Conservation (phyloP, 1,140 invertebrate genomes). For the Bombus soroeensis region DNA sequence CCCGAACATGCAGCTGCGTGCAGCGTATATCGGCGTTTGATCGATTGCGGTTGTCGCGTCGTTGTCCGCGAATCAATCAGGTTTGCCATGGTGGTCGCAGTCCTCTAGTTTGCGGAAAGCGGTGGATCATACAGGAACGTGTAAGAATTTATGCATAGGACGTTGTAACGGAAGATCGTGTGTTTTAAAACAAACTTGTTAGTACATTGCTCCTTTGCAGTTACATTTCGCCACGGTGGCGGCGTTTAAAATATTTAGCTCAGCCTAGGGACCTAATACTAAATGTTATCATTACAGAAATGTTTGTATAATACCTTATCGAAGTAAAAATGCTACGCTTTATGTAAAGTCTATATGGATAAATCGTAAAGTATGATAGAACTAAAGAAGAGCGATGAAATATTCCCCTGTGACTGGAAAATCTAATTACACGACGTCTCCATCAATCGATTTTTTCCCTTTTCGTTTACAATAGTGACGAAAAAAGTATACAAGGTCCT, state of each 20-base stretch:
- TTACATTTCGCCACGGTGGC: too few relatives aligned
- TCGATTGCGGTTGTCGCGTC: slow-evolving; percentile 37
- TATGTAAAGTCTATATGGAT: too few relatives aligned
- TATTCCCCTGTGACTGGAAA: not conserved
- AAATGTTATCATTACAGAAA: too few relatives aligned
- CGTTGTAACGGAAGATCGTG: not conserved
- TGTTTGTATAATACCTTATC: too few relatives aligned
- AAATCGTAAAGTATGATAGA: too few relatives aligned
- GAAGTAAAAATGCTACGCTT: too few relatives aligned
- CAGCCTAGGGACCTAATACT: too few relatives aligned
- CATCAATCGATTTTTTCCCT: not conserved
- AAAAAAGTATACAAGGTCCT: not conserved
- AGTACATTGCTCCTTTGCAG: too few relatives aligned
- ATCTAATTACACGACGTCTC: not conserved
- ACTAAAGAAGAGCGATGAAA: too few relatives aligned
- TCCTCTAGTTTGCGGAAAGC: not conserved
- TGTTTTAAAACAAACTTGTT: not conserved
- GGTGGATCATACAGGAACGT: not conserved
- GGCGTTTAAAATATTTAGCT: too few relatives aligned
- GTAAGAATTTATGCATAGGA: not conserved
- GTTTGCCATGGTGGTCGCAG: not conserved
- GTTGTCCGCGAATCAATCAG: slow-evolving; percentile 34
- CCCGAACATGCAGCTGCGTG: not conserved
- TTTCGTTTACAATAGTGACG: not conserved
- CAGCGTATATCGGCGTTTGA: slow-evolving; percentile 21